Conservation (phyloP, 2,797 vertebrate species). For the Megaceryle alcyon region DNA sequence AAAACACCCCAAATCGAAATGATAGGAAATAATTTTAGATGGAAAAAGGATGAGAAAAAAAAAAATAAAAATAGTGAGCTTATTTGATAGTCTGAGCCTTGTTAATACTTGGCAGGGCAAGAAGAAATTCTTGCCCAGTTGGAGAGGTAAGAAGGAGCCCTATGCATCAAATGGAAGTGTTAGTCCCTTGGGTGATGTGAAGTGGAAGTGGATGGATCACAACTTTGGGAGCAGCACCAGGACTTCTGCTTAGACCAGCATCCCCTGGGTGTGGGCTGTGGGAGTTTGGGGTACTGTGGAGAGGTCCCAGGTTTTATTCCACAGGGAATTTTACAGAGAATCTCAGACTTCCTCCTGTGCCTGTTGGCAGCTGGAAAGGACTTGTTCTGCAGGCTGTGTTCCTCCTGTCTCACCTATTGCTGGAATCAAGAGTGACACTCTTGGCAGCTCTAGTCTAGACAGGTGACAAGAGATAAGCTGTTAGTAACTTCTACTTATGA, state of each 20-base stretch:
- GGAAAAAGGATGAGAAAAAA: neutral
- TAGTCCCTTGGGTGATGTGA: neutral
- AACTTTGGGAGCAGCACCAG: neutral
- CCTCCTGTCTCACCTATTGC: neutral
- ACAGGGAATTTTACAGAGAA: accelerated
- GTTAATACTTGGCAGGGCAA: neutral
- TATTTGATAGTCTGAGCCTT: neutral
- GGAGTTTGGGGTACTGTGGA: neutral
- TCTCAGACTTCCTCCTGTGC: accelerated
- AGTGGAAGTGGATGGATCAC: neutral
- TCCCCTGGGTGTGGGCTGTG: accelerated
- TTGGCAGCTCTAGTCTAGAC: neutral
- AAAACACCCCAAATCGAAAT: neutral
- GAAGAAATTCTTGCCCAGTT: neutral
- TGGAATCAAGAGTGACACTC: neutral
- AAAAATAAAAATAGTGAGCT: neutral
- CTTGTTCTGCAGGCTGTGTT: accelerated
- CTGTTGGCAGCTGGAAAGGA: accelerated
- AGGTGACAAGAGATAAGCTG: accelerated
- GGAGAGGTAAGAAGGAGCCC: neutral
- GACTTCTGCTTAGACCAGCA: accelerated
- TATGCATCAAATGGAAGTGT: accelerated
- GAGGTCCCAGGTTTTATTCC: neutral
- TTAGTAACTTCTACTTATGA: neutral
- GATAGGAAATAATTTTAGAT: accelerated